A percentile compares a stretch with the other conserved stretches of the same genome.
These are phyloP conservation scores for Tiphia femorata DNA, from an alignment of 2,888 invertebrate genomes.

Conservation along the genomic window DNA sequence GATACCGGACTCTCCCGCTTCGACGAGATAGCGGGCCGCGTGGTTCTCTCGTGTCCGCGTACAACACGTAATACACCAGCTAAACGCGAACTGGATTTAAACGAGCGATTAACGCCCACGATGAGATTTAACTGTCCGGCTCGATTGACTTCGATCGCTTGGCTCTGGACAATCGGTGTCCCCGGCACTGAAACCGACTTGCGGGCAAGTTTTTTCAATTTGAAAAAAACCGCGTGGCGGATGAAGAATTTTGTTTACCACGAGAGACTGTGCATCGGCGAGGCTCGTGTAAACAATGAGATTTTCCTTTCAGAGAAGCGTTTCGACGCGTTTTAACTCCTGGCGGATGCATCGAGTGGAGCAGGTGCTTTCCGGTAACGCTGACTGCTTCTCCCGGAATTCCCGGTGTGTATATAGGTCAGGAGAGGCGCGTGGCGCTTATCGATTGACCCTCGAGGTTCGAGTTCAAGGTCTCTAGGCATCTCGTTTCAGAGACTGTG, in stretches of 20 bases:
- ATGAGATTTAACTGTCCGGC: slow-evolving; percentile 22
- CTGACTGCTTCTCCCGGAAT: slow-evolving; percentile 32
- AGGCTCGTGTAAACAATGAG: no score
- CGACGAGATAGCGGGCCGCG: not conserved
- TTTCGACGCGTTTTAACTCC: not conserved
- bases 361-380: not conserved
- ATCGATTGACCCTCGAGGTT: slow-evolving; percentile 57
- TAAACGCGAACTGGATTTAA: slow-evolving; percentile 37
- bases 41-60: no score
- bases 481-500: slow-evolving; percentile 45
- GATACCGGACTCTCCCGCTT: not conserved
- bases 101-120: slow-evolving; percentile 46
- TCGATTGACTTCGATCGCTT: slow-evolving; percentile 40
- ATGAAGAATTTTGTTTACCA: no score
- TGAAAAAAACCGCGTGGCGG: no score
- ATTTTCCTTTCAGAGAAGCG: no score
- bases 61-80: slow-evolving; percentile 39
- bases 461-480: slow-evolving; percentile 64
- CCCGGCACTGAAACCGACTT: no score
- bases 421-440: slow-evolving; percentile 58
- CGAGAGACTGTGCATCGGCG: no score
- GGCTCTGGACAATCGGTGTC: not conserved
- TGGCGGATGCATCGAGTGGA: not conserved
- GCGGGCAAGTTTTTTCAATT: no score
- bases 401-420: slow-evolving; percentile 56